Conservation (phyloP, 2,797 vertebrate species). For the Vireo griseus region DNA sequence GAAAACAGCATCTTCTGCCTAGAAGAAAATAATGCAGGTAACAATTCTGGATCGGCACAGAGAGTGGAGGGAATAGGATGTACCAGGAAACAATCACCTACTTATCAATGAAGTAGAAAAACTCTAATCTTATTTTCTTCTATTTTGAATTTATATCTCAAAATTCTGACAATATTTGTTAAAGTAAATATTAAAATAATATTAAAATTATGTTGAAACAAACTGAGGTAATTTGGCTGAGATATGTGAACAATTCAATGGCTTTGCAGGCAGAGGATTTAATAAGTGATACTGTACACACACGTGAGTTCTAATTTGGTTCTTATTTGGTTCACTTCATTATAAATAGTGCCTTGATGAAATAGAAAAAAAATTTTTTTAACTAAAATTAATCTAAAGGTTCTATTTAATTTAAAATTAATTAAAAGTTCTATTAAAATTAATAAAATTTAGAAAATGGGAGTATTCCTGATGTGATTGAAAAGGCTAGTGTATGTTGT, state of each 20-base stretch:
- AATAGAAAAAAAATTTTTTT: neutral
- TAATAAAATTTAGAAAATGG: neutral
- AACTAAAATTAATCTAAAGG: neutral
- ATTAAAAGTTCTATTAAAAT: neutral
- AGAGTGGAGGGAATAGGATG: neutral
- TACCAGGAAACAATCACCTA: neutral
- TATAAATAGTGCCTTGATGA: neutral
- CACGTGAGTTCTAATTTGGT: neutral
- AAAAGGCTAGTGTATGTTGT: neutral
- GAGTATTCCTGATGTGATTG: neutral
- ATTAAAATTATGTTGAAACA: neutral
- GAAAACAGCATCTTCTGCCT: slow-evolving; percentile 31
- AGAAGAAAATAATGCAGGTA: neutral
- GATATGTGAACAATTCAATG: neutral
- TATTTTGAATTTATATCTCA: neutral
- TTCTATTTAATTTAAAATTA: neutral
- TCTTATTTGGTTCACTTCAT: neutral
- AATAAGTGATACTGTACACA: neutral
- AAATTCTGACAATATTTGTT: neutral
- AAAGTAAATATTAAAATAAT: neutral
- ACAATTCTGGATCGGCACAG: neutral
- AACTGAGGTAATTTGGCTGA: neutral
- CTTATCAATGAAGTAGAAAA: neutral
- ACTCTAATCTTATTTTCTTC: neutral
- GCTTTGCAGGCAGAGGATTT: neutral